Conservation (phyloP, 2,888 invertebrate genomes). For the Agonopterix heracliana region DNA sequence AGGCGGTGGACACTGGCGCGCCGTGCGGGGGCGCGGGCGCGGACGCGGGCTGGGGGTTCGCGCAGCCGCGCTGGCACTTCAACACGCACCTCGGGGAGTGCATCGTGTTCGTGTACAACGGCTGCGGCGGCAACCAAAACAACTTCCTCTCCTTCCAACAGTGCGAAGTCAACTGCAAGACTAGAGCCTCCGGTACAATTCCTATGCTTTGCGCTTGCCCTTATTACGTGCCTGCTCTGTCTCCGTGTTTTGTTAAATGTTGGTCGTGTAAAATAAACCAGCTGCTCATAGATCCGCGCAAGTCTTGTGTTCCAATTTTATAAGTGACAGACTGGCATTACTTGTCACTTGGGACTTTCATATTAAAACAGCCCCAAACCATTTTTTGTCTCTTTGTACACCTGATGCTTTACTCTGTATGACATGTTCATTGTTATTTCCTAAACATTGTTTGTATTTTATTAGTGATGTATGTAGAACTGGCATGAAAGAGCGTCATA, state of each 20-base stretch:
- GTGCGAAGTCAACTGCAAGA: conserved; percentile 69
- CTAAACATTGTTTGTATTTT: too few relatives aligned
- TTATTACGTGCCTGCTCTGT: neutral
- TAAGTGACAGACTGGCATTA: too few relatives aligned
- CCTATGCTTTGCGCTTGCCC: neutral
- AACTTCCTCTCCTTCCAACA: conserved; percentile 85
- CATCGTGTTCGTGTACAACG: conserved; percentile 86
- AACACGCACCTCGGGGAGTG: conserved; percentile 82
- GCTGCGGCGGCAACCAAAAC: conserved; percentile 92
- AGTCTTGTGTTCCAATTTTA: too few relatives aligned
- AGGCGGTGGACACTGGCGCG: conserved; percentile 35
- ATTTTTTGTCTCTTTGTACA: too few relatives aligned
- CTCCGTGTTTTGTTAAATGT: neutral
- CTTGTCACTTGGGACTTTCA: too few relatives aligned
- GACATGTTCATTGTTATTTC: too few relatives aligned
- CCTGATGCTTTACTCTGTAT: too few relatives aligned
- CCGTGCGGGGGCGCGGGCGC: conserved; percentile 6
- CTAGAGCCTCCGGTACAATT: neutral
- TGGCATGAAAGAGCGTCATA: conserved; percentile 5
- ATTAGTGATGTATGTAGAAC: conserved; percentile 8
- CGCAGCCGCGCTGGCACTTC: conserved; percentile 83
- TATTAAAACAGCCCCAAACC: too few relatives aligned
- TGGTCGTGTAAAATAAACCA: too few relatives aligned
- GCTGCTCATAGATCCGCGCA: too few relatives aligned
- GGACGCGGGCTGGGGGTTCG: conserved; percentile 23